These are phyloP conservation scores for Onchidella celtica DNA, from an alignment of 2,888 invertebrate genomes.

Conservation along the genomic window DNA sequence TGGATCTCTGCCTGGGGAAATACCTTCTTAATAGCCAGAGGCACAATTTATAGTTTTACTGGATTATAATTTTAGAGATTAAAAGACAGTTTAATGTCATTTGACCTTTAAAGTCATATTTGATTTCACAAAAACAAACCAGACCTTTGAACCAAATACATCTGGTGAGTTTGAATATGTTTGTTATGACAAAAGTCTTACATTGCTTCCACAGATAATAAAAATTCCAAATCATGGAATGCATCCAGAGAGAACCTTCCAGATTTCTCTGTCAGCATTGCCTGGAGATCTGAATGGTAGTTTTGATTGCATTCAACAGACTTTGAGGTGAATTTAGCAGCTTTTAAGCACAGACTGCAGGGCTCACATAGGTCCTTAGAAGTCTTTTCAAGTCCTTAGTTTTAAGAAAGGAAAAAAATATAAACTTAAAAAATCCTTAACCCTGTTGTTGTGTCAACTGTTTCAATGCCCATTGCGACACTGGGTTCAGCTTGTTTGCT, in stretches of 20 bases:
- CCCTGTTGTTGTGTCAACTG: too few species aligned
- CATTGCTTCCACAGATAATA: constrained; percentile 41
- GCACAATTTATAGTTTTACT: too few species aligned
- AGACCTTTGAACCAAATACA: too few species aligned
- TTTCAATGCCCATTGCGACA: background rate
- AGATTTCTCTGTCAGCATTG: constrained; percentile 89
- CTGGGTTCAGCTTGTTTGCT: background rate
- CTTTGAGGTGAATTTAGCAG: constrained; percentile 60
- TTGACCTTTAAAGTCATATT: too few species aligned
- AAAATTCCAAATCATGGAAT: constrained; percentile 65
- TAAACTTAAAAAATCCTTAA: too few species aligned
- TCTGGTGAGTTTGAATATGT: too few species aligned
- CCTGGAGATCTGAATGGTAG: constrained; percentile 94
- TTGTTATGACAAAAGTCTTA: too few species aligned
- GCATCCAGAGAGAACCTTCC: constrained; percentile 84
- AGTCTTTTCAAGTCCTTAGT: background rate
- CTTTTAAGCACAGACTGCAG: background rate
- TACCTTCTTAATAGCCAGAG: too few species aligned
- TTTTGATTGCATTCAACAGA: constrained; percentile 93
- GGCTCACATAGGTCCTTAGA: background rate
- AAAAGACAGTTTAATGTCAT: too few species aligned
- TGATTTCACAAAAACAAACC: too few species aligned
- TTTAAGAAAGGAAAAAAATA: background rate
- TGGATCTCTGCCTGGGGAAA: too few species aligned
- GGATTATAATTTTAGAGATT: too few species aligned